phyloP scores from a whole-genome alignment of 2,113 vertebrate species.

The Erinaceus europaeus region DNA sequence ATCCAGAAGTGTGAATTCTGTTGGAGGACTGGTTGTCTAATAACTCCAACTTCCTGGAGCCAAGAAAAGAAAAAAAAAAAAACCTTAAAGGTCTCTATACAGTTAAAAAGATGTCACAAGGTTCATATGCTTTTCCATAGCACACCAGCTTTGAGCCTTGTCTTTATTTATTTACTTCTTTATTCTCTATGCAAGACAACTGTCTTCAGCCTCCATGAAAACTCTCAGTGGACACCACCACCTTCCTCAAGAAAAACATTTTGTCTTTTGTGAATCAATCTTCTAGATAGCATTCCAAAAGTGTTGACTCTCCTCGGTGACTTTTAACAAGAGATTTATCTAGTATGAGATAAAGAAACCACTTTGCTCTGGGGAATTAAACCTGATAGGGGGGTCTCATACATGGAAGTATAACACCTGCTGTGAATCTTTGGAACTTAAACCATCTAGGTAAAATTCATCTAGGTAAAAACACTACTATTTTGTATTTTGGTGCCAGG shows the following conservation, averaged over 20 bases:
- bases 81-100: not conserved
- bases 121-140: not conserved
- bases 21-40: not conserved
- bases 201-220: not conserved
- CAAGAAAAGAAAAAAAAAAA: not conserved
- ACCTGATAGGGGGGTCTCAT: too few species aligned
- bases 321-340: too few species aligned
- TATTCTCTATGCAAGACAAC: not conserved
- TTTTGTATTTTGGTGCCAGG: too few species aligned
- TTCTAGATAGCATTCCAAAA: not conserved
- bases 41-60: not conserved
- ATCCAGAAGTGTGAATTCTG: not conserved
- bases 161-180: not conserved
- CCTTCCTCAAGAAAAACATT: constrained; percentile 1
- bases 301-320: not conserved
- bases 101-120: not conserved
- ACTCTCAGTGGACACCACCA: not conserved
- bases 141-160: not conserved
- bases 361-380: too few species aligned
- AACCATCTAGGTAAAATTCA: not conserved
- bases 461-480: too few species aligned
- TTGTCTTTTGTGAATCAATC: not conserved
- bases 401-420: too few species aligned
- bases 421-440: not conserved
- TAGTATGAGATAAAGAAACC: too few species aligned